Evolutionary conservation across 2,797 vertebrate genomes (phyloP).

Genomic region (Lepilemur septentrionalis): DNA sequence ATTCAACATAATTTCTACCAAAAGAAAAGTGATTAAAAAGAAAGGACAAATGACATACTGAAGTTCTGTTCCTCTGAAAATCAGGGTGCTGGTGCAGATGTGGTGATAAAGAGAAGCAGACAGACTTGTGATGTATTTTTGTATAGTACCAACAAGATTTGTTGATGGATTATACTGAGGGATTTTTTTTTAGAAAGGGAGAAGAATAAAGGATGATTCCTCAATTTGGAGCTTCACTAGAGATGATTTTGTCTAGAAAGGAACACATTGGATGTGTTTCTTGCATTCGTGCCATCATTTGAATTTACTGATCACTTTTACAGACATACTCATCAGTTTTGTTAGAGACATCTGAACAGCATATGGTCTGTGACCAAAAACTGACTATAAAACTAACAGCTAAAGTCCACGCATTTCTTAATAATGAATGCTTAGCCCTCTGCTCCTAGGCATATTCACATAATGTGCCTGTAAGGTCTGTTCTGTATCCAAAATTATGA

Average conservation of each 20-base stretch:
- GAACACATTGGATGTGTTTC: neutral
- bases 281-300: neutral
- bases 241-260: neutral
- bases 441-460: conserved; percentile 53
- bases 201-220: neutral
- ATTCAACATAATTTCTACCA: neutral
- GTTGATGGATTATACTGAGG: neutral
- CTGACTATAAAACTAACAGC: conserved; percentile 44
- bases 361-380: conserved; percentile 44
- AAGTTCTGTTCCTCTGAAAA: neutral
- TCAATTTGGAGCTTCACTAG: neutral
- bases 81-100: neutral
- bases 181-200: neutral
- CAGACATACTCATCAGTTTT: neutral
- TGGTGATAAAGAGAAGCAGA: neutral
- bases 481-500: conserved; percentile 69
- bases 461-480: conserved; percentile 59
- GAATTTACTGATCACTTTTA: neutral
- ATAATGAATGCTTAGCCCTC: conserved; percentile 57
- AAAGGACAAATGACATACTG: neutral
- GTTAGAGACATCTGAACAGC: conserved; percentile 2
- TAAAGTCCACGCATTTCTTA: conserved; percentile 40
- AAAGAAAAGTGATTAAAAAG: neutral
- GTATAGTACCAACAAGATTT: neutral
- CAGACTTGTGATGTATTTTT: neutral